Evolutionary conservation across 2,888 invertebrate genomes (phyloP).

Genomic region (Megalurothrips usitatus): DNA sequence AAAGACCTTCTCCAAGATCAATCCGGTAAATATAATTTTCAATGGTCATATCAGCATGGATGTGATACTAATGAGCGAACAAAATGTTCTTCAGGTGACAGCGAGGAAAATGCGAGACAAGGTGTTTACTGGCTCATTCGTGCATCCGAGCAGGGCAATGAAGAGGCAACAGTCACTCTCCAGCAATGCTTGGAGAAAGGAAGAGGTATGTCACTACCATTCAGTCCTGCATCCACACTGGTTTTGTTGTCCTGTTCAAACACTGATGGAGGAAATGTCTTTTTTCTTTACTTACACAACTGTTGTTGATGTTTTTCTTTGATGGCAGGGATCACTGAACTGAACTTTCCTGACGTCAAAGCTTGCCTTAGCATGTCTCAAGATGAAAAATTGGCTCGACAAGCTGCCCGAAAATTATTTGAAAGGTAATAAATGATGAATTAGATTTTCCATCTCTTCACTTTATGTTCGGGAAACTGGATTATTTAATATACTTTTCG

Average conservation of each 20-base stretch:
- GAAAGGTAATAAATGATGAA: slow-evolving; percentile 65
- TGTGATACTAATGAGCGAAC: slow-evolving; percentile 28
- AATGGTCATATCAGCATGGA: slow-evolving; percentile 29
- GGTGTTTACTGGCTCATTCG: slow-evolving; percentile 89
- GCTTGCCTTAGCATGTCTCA: slow-evolving; percentile 78
- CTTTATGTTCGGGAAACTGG: slow-evolving; percentile 21
- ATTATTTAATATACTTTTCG: slow-evolving; percentile 15
- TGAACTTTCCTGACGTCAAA: slow-evolving; percentile 67
- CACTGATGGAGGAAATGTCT: not conserved
- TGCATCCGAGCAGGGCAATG: slow-evolving; percentile 87
- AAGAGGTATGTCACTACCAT: slow-evolving; percentile 45
- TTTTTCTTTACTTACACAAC: not conserved
- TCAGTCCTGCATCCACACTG: not conserved
- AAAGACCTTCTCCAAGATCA: slow-evolving; percentile 75
- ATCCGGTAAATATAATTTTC: slow-evolving; percentile 56
- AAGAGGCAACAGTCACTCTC: slow-evolving; percentile 76
- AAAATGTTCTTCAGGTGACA: slow-evolving; percentile 53
- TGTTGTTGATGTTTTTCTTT: slow-evolving; percentile 29
- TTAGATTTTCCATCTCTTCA: no score
- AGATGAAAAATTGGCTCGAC: slow-evolving; percentile 80
- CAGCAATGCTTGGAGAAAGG: slow-evolving; percentile 67
- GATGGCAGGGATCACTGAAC: slow-evolving; percentile 60
- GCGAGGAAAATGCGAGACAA: slow-evolving; percentile 70
- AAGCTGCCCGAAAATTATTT: slow-evolving; percentile 82
- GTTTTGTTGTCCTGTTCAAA: not conserved